phyloP scores from a whole-genome alignment of 2,888 invertebrate genomes.

The Magallana nippona region DNA sequence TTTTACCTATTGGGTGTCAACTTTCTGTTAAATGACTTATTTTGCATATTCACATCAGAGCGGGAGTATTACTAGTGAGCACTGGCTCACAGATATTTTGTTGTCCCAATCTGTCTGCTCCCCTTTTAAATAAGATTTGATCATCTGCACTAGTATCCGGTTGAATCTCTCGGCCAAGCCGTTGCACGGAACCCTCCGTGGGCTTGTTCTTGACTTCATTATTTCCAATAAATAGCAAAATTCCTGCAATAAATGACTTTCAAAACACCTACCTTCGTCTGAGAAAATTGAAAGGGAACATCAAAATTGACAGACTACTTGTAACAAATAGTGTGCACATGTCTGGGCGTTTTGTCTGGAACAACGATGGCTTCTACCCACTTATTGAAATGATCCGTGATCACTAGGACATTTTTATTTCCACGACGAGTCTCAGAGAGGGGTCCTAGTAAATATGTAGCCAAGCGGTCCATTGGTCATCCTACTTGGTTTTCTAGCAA shows the following conservation, averaged over 20 bases:
- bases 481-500: constrained; percentile 29
- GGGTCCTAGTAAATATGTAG: constrained; percentile 56
- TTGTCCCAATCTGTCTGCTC: constrained; percentile 56
- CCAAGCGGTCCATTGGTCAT: constrained; percentile 48
- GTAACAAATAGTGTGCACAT: constrained; percentile 45
- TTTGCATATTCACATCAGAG: no score
- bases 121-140: constrained; percentile 50
- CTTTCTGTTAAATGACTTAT: no score
- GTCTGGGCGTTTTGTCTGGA: constrained; percentile 55
- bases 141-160: constrained; percentile 49
- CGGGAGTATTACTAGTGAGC: no score
- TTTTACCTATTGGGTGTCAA: no score
- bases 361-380: constrained; percentile 54
- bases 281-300: constrained; percentile 49
- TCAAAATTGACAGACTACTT: constrained; percentile 51
- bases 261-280: constrained; percentile 54
- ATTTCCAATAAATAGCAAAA: constrained; percentile 54
- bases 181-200: constrained; percentile 52
- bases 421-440: constrained; percentile 52
- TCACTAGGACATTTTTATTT: constrained; percentile 54
- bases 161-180: constrained; percentile 54
- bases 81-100: no score
- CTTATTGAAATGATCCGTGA: constrained; percentile 55
- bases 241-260: constrained; percentile 53
- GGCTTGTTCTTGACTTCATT: constrained; percentile 52